Percentiles rank a stretch among this genome's conserved stretches.
These are phyloP conservation scores for Platygyra sinensis DNA, from an alignment of 64 coral and sea anemone genomes.

Conservation along the genomic window DNA sequence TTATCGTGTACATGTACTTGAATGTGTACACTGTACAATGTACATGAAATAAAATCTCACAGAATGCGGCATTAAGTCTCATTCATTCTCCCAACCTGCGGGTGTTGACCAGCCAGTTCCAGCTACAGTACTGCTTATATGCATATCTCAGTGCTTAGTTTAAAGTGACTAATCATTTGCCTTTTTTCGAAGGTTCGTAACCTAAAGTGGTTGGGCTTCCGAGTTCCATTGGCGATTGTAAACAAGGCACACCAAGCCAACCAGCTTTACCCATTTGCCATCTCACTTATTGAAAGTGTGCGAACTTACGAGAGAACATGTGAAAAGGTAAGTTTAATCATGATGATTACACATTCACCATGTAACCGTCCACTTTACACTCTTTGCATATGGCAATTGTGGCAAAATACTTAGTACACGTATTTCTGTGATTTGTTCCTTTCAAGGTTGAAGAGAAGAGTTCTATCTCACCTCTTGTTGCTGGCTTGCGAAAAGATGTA, in stretches of 20 bases:
- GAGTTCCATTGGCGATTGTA: slow-evolving; percentile 96
- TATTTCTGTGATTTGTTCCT: neutral
- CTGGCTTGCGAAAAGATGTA: slow-evolving; percentile 94
- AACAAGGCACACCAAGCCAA: slow-evolving; percentile 99
- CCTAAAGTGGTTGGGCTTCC: slow-evolving; percentile 95
- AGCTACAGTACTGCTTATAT: too few species aligned
- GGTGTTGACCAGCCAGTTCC: too few species aligned
- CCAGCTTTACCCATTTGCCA: slow-evolving; percentile 99
- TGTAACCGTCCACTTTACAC: too few species aligned
- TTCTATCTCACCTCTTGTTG: slow-evolving; percentile 88
- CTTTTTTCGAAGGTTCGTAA: slow-evolving; percentile 72
- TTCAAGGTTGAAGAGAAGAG: slow-evolving; percentile 90
- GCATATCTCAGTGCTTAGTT: too few species aligned
- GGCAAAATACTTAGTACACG: neutral
- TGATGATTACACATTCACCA: neutral
- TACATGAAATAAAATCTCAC: too few species aligned
- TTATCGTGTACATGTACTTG: too few species aligned
- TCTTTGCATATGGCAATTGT: neutral
- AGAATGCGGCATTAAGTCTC: too few species aligned
- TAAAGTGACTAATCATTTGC: neutral
- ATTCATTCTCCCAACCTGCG: too few species aligned
- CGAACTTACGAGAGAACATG: slow-evolving; percentile 97
- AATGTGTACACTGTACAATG: too few species aligned
- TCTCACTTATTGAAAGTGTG: slow-evolving; percentile 98
- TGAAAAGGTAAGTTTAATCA: slow-evolving; percentile 79